Base-by-base conservation (phyloP, 64 coral and sea anemone species). In the Acropora yongei region DNA sequence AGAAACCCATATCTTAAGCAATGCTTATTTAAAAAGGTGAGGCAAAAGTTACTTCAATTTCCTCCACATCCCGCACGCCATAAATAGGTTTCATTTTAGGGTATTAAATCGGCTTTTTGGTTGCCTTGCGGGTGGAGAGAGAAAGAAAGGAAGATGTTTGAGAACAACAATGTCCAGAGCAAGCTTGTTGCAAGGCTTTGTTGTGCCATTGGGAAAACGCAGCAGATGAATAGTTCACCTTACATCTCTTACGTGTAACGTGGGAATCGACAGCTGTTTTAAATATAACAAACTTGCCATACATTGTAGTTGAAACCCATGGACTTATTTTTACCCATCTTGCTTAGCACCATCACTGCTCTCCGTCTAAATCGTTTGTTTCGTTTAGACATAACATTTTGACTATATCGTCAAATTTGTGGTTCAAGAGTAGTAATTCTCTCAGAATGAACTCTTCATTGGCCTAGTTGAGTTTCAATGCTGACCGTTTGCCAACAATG, bases 361-460 rank as follows among this genome's bases (percentile, higher is more conserved):
- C 49, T 71, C 51, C 5, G 1, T 55, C 8, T 69, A 49, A 69
- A 85, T 72, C 46, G 3, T 12, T 72, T 49, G n/a, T 10, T 2
- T 85, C 45, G 4, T 13, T 78, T 13, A 85, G 82, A 85, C 82
- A 85, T 6, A 48, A 85, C 43, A 72, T 72, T 11, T 50, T 69
- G 65, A 45, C 58, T 49, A 18, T 72, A 10, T 85, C 17, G 3
- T n/a, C 18, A 45, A 0, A 49, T 20, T 49, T 63, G 20, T 78
- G 44, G 44, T 48, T 78, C 75, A 78, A 49, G 16, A 47, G 44
- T 47, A 3, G 43, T 71, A 5, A 71, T 71, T 71, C 68, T 71
- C 6, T 76, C 46, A 76, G 30, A 10, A 44, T 76, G 3, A 41
- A 44, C 46, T 76, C 43, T 76, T 76, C 10, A 30, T 30, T 30